A percentile compares a stretch with the other conserved stretches of the same genome.
Conservation (phyloP, 1,140 invertebrate genomes). For the Philotrypesis tridentata region DNA sequence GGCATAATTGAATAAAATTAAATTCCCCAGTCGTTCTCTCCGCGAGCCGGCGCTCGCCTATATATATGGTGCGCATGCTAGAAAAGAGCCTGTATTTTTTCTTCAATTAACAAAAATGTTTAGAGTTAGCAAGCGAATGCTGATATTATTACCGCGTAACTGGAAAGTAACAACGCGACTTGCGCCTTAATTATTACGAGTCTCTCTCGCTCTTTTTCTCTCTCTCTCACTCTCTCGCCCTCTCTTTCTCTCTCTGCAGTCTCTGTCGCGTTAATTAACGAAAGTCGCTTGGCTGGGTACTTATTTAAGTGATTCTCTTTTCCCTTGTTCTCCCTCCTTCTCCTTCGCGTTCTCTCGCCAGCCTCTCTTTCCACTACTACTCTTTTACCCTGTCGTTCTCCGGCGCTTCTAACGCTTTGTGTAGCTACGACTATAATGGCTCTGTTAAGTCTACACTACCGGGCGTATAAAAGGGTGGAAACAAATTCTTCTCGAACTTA, state of each 20-base stretch:
- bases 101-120: conserved; percentile 48
- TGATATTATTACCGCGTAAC: conserved; percentile 38
- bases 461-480: conserved; percentile 8
- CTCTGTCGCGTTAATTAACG: conserved; percentile 46
- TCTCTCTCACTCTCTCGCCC: too few relatives aligned
- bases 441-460: conserved; percentile 18
- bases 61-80: neutral
- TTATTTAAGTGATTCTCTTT: conserved; percentile 27
- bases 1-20: conserved; percentile 46
- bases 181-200: conserved; percentile 46
- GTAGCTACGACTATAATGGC: conserved; percentile 2
- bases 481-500: conserved; percentile 19
- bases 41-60: neutral
- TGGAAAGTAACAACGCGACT: conserved; percentile 41
- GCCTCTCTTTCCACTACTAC: neutral
- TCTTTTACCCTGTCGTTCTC: neutral
- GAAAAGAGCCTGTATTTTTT: conserved; percentile 11
- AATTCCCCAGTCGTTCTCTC: conserved; percentile 31
- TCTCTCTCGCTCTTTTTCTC: too few relatives aligned
- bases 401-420: conserved; percentile 22
- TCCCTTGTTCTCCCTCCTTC: neutral
- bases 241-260: too few relatives aligned
- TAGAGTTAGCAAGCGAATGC: conserved; percentile 6
- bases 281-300: conserved; percentile 17
- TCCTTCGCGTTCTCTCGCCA: neutral